Evolutionary conservation across 2,113 vertebrate genomes (phyloP), one percentile per base, ranked within the genome.

Genomic region (Prionailurus bengalensis): DNA sequence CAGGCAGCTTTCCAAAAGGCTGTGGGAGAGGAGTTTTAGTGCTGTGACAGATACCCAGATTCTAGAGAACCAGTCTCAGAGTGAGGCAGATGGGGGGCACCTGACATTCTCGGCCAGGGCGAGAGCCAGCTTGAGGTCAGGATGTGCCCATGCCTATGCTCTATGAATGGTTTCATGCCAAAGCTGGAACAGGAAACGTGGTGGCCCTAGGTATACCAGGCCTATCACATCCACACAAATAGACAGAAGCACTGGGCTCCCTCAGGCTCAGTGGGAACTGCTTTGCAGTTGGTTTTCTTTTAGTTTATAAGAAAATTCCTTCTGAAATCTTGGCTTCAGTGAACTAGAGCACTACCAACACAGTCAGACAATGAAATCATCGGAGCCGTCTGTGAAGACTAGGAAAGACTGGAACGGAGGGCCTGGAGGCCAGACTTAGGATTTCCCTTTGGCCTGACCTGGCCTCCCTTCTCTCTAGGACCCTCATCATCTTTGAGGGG

Each of bases 211-310:
- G 19, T 42, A 23, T 33, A 13, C 0, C 55, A 48, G 68, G 79
- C 33, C 33, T 17, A 0, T 19, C 0, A 1, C 13, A 82, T 15
- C 55, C 7, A 1, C 1, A 36, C 4, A 61, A 66, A 63, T 39
- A 29, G n/a, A 71, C 3, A 31, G n/a, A 33, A 65, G 55, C 39
- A 17, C 2, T 15, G 39, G 65, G 65, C 55, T 68, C 61, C 39
- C 36, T 36, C 25, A 51, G 16, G 66, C 45, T 6, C 66, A 48
- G 17, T 0, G 58, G 33, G n/a, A 79, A 14, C 25, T 8, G 1
- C 36, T 25, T 23, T 66, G 27, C n/a, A 48, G 27, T 0, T 45
- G 58, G 13, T 74, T 65, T 88, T 91, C 89, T 78, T 51, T 58
- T 68, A 17, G 15, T 80, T 53, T 80, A 31, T 91, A 73, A 90